Evolutionary conservation across 2,888 invertebrate genomes (phyloP).

Genomic region (Tetragnatha montana): DNA sequence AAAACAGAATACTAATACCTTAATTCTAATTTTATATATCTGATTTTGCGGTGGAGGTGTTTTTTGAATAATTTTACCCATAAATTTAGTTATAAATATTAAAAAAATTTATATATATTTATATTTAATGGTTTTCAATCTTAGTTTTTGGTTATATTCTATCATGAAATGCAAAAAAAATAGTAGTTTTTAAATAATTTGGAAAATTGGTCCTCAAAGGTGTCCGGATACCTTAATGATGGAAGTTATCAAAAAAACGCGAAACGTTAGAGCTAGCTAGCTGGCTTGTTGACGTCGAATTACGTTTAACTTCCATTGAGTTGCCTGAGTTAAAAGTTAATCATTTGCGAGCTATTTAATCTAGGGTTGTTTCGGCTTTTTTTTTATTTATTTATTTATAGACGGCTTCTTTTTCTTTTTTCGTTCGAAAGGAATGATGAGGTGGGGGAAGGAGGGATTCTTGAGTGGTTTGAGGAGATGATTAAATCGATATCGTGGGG

Average conservation of each 20-base stretch:
- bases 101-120: too few species aligned
- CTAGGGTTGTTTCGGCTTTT: background rate
- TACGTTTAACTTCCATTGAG: background rate
- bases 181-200: too few species aligned
- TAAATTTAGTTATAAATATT: too few species aligned
- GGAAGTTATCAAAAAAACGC: background rate
- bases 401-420: background rate
- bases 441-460: background rate
- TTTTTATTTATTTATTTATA: background rate
- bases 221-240: too few species aligned
- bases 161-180: too few species aligned
- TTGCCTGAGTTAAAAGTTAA: constrained; percentile 40
- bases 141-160: too few species aligned
- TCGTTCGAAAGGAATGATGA: background rate
- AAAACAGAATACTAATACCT: too few species aligned
- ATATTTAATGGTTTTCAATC: too few species aligned
- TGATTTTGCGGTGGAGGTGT: too few species aligned
- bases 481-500: background rate
- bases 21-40: too few species aligned
- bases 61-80: too few species aligned
- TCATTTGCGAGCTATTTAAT: constrained; percentile 35
- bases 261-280: background rate
- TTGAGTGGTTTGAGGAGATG: background rate
- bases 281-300: background rate
- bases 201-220: too few species aligned